Base-by-base conservation (phyloP, 2,113 vertebrate genomes). In the Anhinga rufa region DNA sequence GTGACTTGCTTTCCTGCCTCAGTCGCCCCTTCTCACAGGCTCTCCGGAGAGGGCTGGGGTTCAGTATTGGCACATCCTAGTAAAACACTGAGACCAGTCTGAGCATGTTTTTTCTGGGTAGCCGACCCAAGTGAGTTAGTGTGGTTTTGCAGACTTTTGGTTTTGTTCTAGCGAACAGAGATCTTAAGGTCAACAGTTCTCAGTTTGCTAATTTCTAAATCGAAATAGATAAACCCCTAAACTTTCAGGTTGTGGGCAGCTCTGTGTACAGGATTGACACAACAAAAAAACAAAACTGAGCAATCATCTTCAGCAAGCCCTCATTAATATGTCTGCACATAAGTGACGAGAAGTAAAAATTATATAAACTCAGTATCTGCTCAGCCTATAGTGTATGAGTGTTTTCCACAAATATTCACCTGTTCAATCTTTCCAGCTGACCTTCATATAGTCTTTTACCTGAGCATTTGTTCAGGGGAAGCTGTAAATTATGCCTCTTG, bases 41-140 rank as follows among this genome's bases (percentile, higher is more conserved):
- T 75, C 21, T 1, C 3, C 0, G 0, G n/a, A 55, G 38, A 2
- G 2, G 15, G 7, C 25, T 21, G 10, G 25, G 8, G 13, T 74
- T 68, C 0, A 2, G 11, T 22, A 77, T 29, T n/a, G 46, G 7
- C 42, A 55, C 17, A 78, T 10, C 28, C 19, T 54, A 42, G n/a
- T 65, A 51, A 65, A 91, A 87, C 21, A 25, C 13, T 16, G 18
- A 72, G 21, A 29, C n/a, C n/a, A 42, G 38, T n/a, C 57, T 86
- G 29, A 71, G 44, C 2, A 5, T 17, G 51, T 8, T 36, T 92
- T 88, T 95, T 86, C 83, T 86, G 25, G 38, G 77, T 62, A 91
- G 46, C n/a, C 2, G 10, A 38, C 60, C 38, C 44, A 84, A 88
- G 34, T 1, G 12, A 80, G 38, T 70, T 77, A 66, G 66, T 16